phyloP scores from a whole-genome alignment of 2,113 vertebrate genomes.

The Mastomys natalensis region DNA sequence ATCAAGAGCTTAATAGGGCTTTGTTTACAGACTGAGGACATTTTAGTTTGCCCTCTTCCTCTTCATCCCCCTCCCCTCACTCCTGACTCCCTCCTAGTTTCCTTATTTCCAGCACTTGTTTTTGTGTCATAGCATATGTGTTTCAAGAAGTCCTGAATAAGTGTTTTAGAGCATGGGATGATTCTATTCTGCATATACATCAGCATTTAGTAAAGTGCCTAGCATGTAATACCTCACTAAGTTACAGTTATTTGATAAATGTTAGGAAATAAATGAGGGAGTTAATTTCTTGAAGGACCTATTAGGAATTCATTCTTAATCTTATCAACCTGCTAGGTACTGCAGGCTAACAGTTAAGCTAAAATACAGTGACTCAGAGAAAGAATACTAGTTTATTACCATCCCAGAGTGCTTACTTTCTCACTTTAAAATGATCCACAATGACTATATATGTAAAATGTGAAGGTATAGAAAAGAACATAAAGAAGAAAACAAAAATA shows the following conservation, averaged over 20 bases:
- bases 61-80: not conserved
- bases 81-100: not conserved
- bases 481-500: not conserved
- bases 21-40: not conserved
- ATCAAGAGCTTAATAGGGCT: not conserved
- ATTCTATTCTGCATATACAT: not conserved
- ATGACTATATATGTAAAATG: not conserved
- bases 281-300: constrained; percentile 9
- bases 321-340: not conserved
- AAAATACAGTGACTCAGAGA: not conserved
- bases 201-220: not conserved
- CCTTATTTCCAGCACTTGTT: not conserved
- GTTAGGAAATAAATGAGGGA: not conserved
- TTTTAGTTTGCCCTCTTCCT: not conserved
- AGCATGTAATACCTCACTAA: not conserved
- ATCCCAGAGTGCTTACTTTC: not conserved
- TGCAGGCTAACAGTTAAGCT: not conserved
- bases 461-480: not conserved
- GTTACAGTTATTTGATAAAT: not conserved
- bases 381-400: not conserved
- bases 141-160: constrained; percentile 34
- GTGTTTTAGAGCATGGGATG: not conserved
- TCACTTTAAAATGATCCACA: not conserved
- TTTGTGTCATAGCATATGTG: not conserved
- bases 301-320: constrained; percentile 39